phyloP scores from a whole-genome alignment of 2,113 vertebrate genomes.

The Gasterosteus nipponicus region DNA sequence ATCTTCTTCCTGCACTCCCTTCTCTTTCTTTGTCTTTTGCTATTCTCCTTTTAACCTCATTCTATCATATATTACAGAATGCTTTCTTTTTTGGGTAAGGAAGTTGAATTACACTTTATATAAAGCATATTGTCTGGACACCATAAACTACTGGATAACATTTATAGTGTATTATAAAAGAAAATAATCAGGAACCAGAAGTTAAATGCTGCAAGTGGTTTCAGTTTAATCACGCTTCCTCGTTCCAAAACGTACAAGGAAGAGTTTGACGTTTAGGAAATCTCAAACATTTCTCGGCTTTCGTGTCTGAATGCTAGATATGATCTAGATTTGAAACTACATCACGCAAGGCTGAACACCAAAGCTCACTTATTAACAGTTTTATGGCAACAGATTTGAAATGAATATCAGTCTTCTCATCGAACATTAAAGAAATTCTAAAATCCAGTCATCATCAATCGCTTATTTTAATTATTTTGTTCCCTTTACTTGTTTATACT shows the following conservation, averaged over 20 bases:
- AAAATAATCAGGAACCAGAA: slow-evolving; percentile 6
- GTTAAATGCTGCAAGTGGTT: background rate
- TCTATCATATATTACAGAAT: background rate
- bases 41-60: background rate
- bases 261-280: slow-evolving; percentile 1
- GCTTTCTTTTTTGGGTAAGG: background rate
- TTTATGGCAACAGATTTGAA: background rate
- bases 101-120: background rate
- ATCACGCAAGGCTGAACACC: background rate
- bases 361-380: background rate
- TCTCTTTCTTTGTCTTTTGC: background rate
- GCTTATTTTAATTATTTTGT: background rate
- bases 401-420: background rate
- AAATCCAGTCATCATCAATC: background rate
- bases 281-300: background rate
- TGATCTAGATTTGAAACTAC: background rate
- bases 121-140: background rate
- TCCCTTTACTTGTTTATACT: background rate
- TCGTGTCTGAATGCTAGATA: background rate
- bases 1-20: background rate
- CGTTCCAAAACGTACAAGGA: background rate
- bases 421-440: background rate
- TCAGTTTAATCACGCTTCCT: slow-evolving; percentile 8
- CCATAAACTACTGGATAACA: background rate
- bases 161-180: background rate